Base-by-base conservation (phyloP, 2,888 invertebrate genomes). In the Hermodice carunculata region DNA sequence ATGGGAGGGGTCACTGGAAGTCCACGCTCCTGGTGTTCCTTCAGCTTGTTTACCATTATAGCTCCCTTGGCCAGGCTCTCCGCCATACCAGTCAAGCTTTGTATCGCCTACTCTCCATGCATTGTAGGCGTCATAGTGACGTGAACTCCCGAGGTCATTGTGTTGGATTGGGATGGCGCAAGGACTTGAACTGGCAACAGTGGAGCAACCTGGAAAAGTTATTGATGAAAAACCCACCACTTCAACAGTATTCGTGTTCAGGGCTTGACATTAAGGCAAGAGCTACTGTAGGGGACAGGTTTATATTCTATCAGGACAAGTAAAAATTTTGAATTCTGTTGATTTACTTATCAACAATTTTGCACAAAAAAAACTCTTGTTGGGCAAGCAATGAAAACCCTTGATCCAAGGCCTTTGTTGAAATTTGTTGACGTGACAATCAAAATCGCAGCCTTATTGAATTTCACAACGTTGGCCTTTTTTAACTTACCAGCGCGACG, bases 21-120 rank as follows among this genome's bases (percentile, higher is more conserved):
- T 80, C 80, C 85, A 86, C 14, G 79, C 81, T 56, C 77, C 73
- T 22, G 79, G 78, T 0, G 81, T 78, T 1, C 82, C 81, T 14
- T 70, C 67, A 0, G 80, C 74, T 37, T 57, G 44, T 19, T 22
- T 43, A 1, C 79, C 79, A 1, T 74, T 56, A 57, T 73, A 79
- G 1, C 58, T 44, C 0, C 81, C 81, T 64, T 83, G 83, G 1
- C 76, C 77, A 0, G 66, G 53, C 64, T 83, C 79, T 0, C 76
- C 73, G 0, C 82, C 83, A 31, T 74, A 76, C 81, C 82, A 83
- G 66, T 82, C 81, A 29, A 83, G 66, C 53, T 64, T 73, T 51
- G 73, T 70, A 69, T 83, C 82, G 0, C 79, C 76, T 0, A 48
- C 63, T 19, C 69, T 66, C 83, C 83, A 83, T 11, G 79, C 77